Evolutionary conservation across 2,888 invertebrate genomes (phyloP), one percentile per base, ranked within the genome.

Genomic region (Phaonia tiefii): DNA sequence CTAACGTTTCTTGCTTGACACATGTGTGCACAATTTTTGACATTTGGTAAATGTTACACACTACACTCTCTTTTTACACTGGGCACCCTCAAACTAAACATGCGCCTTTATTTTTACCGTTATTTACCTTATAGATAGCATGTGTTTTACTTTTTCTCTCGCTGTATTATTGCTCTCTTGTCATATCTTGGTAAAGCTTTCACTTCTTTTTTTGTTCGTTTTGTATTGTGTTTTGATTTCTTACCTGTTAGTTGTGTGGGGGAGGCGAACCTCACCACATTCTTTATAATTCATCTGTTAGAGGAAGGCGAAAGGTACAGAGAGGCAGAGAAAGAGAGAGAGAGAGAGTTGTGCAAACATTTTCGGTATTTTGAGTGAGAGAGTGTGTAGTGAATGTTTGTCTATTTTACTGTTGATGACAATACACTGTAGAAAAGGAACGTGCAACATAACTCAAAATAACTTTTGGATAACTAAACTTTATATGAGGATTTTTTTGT

Each of bases 41-140:
- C 46, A 76, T 39, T 46, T 51, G 37, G 49, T 75, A 75, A 75
- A 75, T 75, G 46, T 31, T 31, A 75, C 58, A 22, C 49, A 54
- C 20, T n/a, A 20, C 44, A 31, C 31, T 31, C 31, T 31, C 31
- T 31, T 31, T 31, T 20, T 22, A 22, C 20, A 25, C 22, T 25
- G 54, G 11, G 17, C 31, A 58, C 26, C 49, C 46, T 13, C 20
- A 67, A n/a, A 49, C 22, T 8, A 5, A 69, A 37, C 54, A 69
- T 67, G 67, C 51, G 67, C 51, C 13, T 60, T 17, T 49, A n/a
- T 65, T 44, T n/a, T 2, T 49, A 46, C 37, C 39, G 22, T 10
- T 42, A 42, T 37, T 69, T 44, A 10, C 25, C 25, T 37, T 15
- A 7, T 5, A 42, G 54, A 69, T 25, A 63, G 26, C 31, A 20